Conservation (phyloP, 2,113 vertebrate genomes). For the Edolisoma coerulescens region DNA sequence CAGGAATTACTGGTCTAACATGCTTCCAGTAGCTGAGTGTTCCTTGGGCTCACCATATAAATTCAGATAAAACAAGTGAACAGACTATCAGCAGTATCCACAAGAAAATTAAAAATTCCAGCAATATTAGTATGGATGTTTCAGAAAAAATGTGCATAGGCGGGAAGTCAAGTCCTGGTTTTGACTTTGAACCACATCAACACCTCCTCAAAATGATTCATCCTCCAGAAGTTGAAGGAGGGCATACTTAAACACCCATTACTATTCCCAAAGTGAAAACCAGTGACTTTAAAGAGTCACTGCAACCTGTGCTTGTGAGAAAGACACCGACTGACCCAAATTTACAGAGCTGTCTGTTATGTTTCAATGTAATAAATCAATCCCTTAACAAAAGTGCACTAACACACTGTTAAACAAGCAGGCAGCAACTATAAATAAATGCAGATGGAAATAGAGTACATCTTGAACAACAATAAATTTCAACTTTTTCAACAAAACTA, state of each 20-base stretch:
- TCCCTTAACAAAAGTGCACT: background rate
- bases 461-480: background rate
- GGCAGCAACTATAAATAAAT: background rate
- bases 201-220: constrained; percentile 45
- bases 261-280: background rate
- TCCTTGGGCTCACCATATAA: background rate
- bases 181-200: constrained; percentile 3
- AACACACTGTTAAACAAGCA: background rate
- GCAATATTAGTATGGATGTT: background rate
- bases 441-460: background rate
- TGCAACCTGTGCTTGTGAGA: background rate
- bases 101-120: background rate
- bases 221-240: background rate
- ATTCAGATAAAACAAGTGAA: background rate
- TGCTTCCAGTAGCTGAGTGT: background rate
- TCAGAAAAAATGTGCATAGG: background rate
- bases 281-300: background rate
- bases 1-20: background rate
- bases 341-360: background rate
- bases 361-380: background rate
- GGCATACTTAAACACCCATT: background rate
- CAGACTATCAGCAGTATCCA: background rate
- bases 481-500: background rate
- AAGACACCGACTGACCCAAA: background rate
- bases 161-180: background rate